Conservation (phyloP, 1,140 invertebrate genomes). For the Cyclina sinensis region DNA sequence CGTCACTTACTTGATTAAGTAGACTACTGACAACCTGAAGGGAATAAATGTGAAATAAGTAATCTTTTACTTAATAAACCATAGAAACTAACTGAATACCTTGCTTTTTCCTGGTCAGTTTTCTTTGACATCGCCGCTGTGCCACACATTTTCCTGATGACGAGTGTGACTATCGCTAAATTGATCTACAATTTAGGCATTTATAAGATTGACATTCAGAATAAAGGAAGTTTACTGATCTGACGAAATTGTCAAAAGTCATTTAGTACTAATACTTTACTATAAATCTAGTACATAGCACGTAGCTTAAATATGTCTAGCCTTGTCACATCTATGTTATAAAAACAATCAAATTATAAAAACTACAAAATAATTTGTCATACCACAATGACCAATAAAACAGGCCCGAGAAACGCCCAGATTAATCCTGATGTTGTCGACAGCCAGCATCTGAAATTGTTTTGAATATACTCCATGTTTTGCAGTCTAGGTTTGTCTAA, state of each 20-base stretch:
- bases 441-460: slow-evolving; percentile 79
- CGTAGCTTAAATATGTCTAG: too few species aligned
- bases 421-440: slow-evolving; percentile 68
- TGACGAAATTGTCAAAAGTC: too few species aligned
- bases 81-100: slow-evolving; percentile 28
- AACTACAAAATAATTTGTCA: not conserved
- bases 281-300: too few species aligned
- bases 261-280: too few species aligned
- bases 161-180: not conserved
- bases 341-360: too few species aligned
- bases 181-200: not conserved
- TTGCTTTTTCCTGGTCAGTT: not conserved
- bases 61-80: slow-evolving; percentile 66
- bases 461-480: not conserved
- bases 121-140: not conserved
- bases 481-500: too few species aligned
- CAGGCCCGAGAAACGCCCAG: slow-evolving; percentile 78
- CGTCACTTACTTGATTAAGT: not conserved
- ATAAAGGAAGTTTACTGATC: too few species aligned
- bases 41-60: not conserved
- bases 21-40: not conserved
- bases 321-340: too few species aligned
- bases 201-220: too few species aligned
- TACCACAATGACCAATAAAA: slow-evolving; percentile 71
- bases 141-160: not conserved